A percentile compares a stretch with the other conserved stretches of the same genome.
Evolutionary conservation across 2,113 vertebrate species (phyloP).

Genomic region (Chinchilla lanigera): DNA sequence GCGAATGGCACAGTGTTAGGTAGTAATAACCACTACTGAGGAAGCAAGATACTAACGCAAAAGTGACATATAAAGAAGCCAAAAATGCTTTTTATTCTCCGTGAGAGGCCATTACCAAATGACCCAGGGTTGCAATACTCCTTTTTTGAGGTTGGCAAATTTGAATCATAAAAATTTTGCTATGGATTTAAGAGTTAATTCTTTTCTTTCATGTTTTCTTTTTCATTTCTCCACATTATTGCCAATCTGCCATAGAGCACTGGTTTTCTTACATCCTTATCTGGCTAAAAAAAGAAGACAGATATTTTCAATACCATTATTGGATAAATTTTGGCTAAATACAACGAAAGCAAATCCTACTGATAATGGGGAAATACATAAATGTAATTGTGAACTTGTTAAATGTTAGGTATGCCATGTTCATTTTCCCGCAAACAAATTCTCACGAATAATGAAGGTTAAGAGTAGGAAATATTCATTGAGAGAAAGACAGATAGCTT

Average conservation of each 20-base stretch:
- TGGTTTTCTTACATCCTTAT: slow-evolving; percentile 58
- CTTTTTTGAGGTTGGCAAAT: fast-evolving
- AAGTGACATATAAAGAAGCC: background rate
- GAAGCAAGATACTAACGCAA: background rate
- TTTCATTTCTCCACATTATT: background rate
- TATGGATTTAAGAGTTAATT: background rate
- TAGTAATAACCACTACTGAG: background rate
- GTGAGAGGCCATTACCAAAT: background rate
- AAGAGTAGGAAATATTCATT: background rate
- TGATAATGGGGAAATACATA: background rate
- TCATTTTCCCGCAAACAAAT: background rate
- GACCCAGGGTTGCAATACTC: fast-evolving
- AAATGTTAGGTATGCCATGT: background rate
- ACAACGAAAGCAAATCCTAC: slow-evolving; percentile 41
- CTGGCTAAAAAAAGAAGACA: slow-evolving; percentile 19
- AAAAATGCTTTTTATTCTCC: background rate
- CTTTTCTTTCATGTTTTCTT: slow-evolving; percentile 27
- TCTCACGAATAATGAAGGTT: background rate
- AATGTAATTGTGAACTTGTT: background rate
- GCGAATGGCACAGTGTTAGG: background rate
- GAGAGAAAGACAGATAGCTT: background rate
- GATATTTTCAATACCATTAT: slow-evolving; percentile 63
- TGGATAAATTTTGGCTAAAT: slow-evolving; percentile 52
- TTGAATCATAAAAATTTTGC: background rate
- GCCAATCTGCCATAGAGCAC: slow-evolving; percentile 20